phyloP scores from a whole-genome alignment of 2,797 vertebrate species.

The Falco cherrug region DNA sequence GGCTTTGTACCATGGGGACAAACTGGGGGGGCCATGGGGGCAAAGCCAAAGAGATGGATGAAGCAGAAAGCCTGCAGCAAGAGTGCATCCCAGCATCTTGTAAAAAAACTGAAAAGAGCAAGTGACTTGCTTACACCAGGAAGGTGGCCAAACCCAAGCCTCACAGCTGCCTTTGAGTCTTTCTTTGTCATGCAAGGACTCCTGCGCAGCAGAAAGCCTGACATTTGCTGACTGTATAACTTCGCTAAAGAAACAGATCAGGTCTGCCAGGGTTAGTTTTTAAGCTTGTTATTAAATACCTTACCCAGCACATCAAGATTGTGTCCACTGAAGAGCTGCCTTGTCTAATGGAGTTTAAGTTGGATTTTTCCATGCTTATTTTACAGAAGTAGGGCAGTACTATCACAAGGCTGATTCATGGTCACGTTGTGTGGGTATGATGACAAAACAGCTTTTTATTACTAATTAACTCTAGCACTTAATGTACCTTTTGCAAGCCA shows the following conservation, averaged over 20 bases:
- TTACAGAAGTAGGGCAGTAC: not conserved
- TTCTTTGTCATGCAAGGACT: not conserved
- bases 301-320: not conserved
- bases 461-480: not conserved
- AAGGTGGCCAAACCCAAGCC: not conserved
- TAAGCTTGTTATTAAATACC: not conserved
- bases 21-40: not conserved
- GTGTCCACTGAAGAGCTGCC: not conserved
- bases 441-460: not conserved
- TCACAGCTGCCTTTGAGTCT: not conserved
- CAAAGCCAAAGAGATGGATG: not conserved
- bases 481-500: not conserved
- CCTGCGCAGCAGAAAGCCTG: not conserved
- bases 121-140: not conserved
- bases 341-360: not conserved
- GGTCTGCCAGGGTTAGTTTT: not conserved
- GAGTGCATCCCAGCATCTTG: accelerated
- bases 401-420: not conserved
- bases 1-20: not conserved
- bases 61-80: not conserved
- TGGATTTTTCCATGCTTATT: not conserved
- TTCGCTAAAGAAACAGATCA: not conserved
- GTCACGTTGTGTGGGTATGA: not conserved
- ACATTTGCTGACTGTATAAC: not conserved
- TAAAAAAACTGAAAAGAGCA: not conserved